These are phyloP conservation scores for Alosa alosa DNA, from an alignment of 2,113 vertebrate species.

Conservation along the genomic window DNA sequence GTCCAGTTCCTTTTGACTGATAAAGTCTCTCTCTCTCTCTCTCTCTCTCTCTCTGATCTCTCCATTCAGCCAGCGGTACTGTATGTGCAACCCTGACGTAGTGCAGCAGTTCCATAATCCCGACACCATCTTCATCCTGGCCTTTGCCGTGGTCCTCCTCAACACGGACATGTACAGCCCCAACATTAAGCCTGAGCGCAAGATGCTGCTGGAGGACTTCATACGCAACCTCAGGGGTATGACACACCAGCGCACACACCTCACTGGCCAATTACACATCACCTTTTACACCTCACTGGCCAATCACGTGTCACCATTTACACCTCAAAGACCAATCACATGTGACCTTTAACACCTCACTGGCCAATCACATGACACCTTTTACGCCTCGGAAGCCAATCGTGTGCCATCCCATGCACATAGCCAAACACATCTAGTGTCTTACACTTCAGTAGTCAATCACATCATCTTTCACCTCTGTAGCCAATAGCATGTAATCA, in stretches of 20 bases:
- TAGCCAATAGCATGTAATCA: not conserved
- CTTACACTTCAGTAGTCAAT: not conserved
- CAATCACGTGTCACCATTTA: not conserved
- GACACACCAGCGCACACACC: constrained; percentile 28
- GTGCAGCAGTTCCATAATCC: constrained; percentile 99
- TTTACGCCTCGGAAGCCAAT: not conserved
- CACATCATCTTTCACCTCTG: not conserved
- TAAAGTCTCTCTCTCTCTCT: constrained; percentile 5
- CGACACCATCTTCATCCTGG: constrained; percentile 98
- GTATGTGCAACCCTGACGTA: constrained; percentile 98
- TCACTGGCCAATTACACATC: not conserved
- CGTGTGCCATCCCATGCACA: not conserved
- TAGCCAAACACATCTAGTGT: not conserved
- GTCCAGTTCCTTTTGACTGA: too few relatives aligned
- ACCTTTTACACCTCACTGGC: not conserved
- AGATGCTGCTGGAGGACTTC: constrained; percentile 99
- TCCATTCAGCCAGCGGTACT: constrained; percentile 89
- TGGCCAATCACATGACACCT: not conserved
- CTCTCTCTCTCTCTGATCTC: not conserved
- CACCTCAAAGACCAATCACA: not conserved
- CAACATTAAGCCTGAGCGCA: constrained; percentile 97
- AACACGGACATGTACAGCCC: constrained; percentile 99
- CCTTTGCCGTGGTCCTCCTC: constrained; percentile 96
- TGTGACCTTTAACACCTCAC: not conserved
- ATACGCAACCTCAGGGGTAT: constrained; percentile 96